Base-by-base conservation (phyloP, 2,797 vertebrate genomes). In the Aplochiton taeniatus region DNA sequence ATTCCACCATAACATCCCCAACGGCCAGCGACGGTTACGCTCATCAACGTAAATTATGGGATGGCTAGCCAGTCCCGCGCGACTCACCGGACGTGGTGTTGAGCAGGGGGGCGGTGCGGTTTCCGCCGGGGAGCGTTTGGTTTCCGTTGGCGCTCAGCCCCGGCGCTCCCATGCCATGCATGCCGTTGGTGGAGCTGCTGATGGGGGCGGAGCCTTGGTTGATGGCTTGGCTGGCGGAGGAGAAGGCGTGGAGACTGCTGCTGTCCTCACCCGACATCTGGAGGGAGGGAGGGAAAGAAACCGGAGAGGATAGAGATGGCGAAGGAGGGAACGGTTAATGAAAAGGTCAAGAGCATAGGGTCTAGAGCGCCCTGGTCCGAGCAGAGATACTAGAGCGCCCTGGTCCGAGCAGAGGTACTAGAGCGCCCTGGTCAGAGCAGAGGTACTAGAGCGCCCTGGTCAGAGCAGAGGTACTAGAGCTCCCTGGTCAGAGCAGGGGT, bases 21-120 rank as follows among this genome's bases (percentile, higher is more conserved):
- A 48, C 47, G 4, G 47, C 14, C 11, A 1, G 47, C 9, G 1
- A 7, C 18, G 11, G 17, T 18, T 20, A 55, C 11, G 6, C 11
- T 57, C n/a, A 41, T 11, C n/a, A 8, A 44, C n/a, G 10, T 18
- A 6, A 31, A 31, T 6, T 46, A 43, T 44, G 43, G 9, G 31
- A 0, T 4, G 11, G 46, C 20, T n/a, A 11, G n/a, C 31, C 10
- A 4, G 17, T 49, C 12, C n/a, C 4, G 16, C 52, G 19, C 61
- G 52, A 43, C 78, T 31, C 83, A 90, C 89, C 85, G 6, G 90
- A 88, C 16, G 88, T 77, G 53, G 86, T 58, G 65, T 90, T 90
- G 74, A 95, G 92, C 76, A 96, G 85, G 1, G 95, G 93, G 8
- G 91, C 88, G 9, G 93, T 87, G 52, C 96, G 89, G 58, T 90